Evolutionary conservation across 2,797 vertebrate species (phyloP).

Genomic region (Crocodylus rhombifer): DNA sequence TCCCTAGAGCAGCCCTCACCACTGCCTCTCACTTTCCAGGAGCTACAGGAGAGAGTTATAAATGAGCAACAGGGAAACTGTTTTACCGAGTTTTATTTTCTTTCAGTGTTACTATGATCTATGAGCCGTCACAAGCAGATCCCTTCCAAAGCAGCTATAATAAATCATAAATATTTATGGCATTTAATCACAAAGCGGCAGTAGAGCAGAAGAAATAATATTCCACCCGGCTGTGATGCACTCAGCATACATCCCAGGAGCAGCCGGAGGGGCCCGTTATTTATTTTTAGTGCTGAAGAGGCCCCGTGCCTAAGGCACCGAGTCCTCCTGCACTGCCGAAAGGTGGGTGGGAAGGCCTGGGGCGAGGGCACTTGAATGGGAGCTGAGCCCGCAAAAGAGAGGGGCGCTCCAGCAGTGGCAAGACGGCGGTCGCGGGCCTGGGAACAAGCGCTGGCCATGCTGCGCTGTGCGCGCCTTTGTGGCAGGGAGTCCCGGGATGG

Average conservation of each 20-base stretch:
- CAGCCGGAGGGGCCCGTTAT: not conserved
- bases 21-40: not conserved
- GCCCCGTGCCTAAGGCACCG: not conserved
- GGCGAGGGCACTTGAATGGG: not conserved
- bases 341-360: not conserved
- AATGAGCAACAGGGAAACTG: slow-evolving; percentile 22
- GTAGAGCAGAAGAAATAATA: slow-evolving; percentile 49
- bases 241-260: not conserved
- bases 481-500: not conserved
- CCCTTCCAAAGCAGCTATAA: slow-evolving; percentile 63
- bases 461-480: not conserved
- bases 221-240: slow-evolving; percentile 39
- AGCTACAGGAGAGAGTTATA: slow-evolving; percentile 4
- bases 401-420: not conserved
- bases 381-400: not conserved
- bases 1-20: not conserved
- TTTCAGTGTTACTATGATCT: slow-evolving; percentile 56
- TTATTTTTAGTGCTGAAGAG: not conserved
- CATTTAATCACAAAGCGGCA: slow-evolving; percentile 73
- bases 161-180: slow-evolving; percentile 78
- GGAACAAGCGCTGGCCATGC: not conserved
- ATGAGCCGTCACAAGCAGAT: slow-evolving; percentile 57
- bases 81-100: slow-evolving; percentile 67
- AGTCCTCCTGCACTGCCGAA: not conserved
- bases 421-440: not conserved